Percentiles rank a stretch among this genome's conserved stretches.
phyloP scores from a whole-genome alignment of 2,797 vertebrate species.

The Crocidura indochinensis region DNA sequence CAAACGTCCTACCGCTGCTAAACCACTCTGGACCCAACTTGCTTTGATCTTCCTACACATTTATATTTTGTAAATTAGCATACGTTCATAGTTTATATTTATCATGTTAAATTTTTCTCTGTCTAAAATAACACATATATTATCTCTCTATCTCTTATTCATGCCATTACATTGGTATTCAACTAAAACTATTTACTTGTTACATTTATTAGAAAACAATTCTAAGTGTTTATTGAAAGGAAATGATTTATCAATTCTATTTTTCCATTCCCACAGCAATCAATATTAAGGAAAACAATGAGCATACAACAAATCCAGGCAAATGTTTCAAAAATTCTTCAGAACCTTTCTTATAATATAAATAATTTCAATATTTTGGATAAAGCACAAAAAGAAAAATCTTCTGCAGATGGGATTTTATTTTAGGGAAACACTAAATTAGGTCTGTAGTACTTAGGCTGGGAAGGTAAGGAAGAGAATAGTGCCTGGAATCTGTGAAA shows the following conservation, averaged over 20 bases:
- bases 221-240: not conserved
- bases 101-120: not conserved
- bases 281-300: not conserved
- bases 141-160: not conserved
- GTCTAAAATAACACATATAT: not conserved
- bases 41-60: not conserved
- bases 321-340: conserved; percentile 2
- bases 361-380: conserved; percentile 37
- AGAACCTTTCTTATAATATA: not conserved
- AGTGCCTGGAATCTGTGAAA: not conserved
- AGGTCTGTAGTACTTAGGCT: not conserved
- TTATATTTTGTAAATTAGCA: conserved; percentile 9
- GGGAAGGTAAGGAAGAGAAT: not conserved
- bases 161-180: not conserved
- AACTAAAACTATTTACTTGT: not conserved
- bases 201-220: not conserved
- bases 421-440: not conserved
- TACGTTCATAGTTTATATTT: not conserved
- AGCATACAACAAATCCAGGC: not conserved
- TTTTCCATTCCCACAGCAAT: not conserved
- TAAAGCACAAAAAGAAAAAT: conserved; percentile 32
- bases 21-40: not conserved
- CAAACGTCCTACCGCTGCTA: too few relatives aligned
- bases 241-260: not conserved
- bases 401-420: not conserved